Conservation (phyloP, 1,140 invertebrate species). For the Sycophila sp. region DNA sequence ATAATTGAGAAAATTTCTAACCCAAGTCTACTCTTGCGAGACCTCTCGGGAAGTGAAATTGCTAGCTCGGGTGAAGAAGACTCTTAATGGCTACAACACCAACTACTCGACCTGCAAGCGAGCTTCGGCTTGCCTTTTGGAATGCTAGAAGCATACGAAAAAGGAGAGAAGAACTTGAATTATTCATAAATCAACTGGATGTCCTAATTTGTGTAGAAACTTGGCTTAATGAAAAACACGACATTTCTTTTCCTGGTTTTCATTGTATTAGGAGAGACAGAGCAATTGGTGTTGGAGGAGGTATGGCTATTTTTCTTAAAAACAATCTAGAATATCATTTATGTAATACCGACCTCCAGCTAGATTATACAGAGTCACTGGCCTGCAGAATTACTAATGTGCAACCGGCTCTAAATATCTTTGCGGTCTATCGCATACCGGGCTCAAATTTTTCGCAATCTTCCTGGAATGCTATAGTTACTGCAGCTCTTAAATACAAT, state of each 20-base stretch:
- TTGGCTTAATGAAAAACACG: not conserved
- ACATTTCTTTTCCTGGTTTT: not conserved
- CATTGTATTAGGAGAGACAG: not conserved
- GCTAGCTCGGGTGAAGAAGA: not conserved
- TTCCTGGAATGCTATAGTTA: no score
- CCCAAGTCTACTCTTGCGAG: not conserved
- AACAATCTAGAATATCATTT: conserved; percentile 5
- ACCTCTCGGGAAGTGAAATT: not conserved
- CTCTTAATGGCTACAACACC: no score
- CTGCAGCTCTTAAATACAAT: no score
- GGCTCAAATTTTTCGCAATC: no score
- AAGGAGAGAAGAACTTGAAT: not conserved
- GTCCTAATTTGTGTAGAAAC: conserved; percentile 5
- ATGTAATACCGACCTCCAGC: no score
- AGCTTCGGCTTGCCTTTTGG: no score
- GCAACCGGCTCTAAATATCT: no score
- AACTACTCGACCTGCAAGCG: no score
- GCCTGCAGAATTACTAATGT: no score
- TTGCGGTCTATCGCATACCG: no score
- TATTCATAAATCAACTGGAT: not conserved
- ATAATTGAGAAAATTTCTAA: not conserved
- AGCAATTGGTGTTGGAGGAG: conserved; percentile 9
- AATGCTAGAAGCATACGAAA: not conserved
- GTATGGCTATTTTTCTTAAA: conserved; percentile 13
- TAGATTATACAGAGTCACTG: no score